Evolutionary conservation across 53 echinoderm and acorn worm species (phyloP), one percentile per base, ranked within the genome.

Genomic region (Astropecten irregularis): DNA sequence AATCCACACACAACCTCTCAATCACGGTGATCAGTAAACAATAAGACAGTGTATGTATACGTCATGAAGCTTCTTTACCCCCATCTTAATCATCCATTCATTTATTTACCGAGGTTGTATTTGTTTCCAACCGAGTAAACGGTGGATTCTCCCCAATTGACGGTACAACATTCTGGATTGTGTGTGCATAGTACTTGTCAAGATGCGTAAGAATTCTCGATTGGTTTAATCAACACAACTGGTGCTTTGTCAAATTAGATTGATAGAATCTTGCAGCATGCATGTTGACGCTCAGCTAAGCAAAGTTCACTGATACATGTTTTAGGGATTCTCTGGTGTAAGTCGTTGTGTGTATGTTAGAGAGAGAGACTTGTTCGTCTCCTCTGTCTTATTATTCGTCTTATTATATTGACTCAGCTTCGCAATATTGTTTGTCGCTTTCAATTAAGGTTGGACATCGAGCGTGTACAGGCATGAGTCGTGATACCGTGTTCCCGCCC

Each of bases 251-350:
- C 49, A 65, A 65, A 38, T 5, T 11, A 37, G 36, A 36, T 1
- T 35, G 65, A 65, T 34, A 33, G n/a, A 54, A 26, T 21, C 2
- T 18, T 54, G 23, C 22, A 7, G n/a, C n/a, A 54, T 18, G 7
- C 20, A 67, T 40, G 25, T 7, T 11, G 20, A 33, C 22, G 64
- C 36, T n/a, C 73, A 73, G 73, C 73, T 73, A 73, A 19, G 73
- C 73, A 73, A 73, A 73, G 73, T 73, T 73, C 73, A 73, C 21
- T 23, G 54, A 54, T 52, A 73, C 9, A 64, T n/a, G n/a, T n/a
- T n/a, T n/a, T n/a, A n/a, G n/a, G n/a, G n/a, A n/a, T n/a, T n/a
- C n/a, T n/a, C n/a, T n/a, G n/a, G n/a, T n/a, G n/a, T n/a, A 58
- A 73, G 36, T 35, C 8, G n/a, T 38, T n/a, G 37, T 49, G 69